phyloP scores from a whole-genome alignment of 2,113 vertebrate species.

The Bungarus multicinctus region DNA sequence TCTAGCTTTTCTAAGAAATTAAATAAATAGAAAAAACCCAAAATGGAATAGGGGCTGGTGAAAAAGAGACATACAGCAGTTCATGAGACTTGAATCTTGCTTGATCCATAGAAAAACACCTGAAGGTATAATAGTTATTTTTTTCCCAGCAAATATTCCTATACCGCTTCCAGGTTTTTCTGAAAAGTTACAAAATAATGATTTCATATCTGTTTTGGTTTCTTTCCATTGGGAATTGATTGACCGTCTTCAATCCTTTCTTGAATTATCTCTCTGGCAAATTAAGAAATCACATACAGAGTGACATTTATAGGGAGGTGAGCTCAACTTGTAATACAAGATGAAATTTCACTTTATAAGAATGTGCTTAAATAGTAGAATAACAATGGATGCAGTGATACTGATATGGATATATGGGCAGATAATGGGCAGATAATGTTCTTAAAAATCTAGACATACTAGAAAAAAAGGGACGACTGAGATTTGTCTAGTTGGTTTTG shows the following conservation, averaged over 20 bases:
- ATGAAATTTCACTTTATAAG: neutral
- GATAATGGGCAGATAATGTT: neutral
- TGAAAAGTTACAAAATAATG: neutral
- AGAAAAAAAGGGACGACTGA: neutral
- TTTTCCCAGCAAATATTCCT: neutral
- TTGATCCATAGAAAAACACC: neutral
- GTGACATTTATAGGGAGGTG: neutral
- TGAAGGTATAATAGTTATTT: neutral
- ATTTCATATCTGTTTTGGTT: neutral
- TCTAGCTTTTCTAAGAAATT: slow-evolving; percentile 78
- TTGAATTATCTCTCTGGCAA: neutral
- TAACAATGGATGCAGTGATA: neutral
- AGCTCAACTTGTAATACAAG: neutral
- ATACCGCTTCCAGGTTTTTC: neutral
- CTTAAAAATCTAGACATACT: neutral
- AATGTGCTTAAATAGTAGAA: neutral
- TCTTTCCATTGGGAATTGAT: neutral
- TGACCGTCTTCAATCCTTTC: neutral
- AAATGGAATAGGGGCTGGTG: slow-evolving; percentile 19
- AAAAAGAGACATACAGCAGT: slow-evolving; percentile 1
- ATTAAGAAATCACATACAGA: neutral
- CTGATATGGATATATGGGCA: neutral
- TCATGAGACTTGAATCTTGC: neutral
- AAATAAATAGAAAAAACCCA: slow-evolving; percentile 71
- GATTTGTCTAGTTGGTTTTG: neutral